A percentile compares a stretch with the other conserved stretches of the same genome.
These are phyloP conservation scores for Eupithecia pulchellata DNA, from an alignment of 2,888 invertebrate species.

Conservation along the genomic window DNA sequence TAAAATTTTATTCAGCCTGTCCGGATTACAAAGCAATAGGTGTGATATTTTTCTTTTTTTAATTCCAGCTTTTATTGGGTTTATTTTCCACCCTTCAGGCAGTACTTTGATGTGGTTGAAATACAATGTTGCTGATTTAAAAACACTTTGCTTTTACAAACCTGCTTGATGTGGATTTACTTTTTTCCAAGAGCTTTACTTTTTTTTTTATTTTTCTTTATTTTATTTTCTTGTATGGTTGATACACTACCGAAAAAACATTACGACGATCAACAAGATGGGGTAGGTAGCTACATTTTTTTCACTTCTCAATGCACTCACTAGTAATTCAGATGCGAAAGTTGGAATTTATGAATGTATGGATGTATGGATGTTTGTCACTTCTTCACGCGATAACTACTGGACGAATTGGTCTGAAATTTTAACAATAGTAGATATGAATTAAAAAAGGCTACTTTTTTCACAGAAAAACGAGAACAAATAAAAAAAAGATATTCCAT, in stretches of 20 bases:
- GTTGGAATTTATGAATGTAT: neutral
- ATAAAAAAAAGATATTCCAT: too few relatives aligned
- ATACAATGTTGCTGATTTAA: neutral
- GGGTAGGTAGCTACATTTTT: too few relatives aligned
- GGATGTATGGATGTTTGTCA: neutral
- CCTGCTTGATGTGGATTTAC: neutral
- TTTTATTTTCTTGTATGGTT: neutral
- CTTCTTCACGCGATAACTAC: too few relatives aligned
- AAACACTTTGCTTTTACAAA: neutral
- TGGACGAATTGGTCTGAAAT: neutral
- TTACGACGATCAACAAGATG: neutral
- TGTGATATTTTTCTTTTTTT: constrained; percentile 52
- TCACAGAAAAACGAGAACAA: too few relatives aligned
- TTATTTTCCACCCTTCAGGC: constrained; percentile 25
- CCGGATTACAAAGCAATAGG: constrained; percentile 75
- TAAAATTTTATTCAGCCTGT: constrained; percentile 83
- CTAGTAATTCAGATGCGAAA: neutral
- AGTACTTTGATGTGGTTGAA: constrained; percentile 19
- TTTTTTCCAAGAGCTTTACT: neutral
- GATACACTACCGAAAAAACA: too few relatives aligned
- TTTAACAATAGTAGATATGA: too few relatives aligned
- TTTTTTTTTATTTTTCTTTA: neutral
- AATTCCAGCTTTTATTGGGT: constrained; percentile 49
- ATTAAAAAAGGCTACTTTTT: too few relatives aligned
- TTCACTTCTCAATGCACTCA: too few relatives aligned